Evolutionary conservation across 2,113 vertebrate genomes (phyloP), one percentile per base, ranked within the genome.

Genomic region (Sapayoa aenigma): DNA sequence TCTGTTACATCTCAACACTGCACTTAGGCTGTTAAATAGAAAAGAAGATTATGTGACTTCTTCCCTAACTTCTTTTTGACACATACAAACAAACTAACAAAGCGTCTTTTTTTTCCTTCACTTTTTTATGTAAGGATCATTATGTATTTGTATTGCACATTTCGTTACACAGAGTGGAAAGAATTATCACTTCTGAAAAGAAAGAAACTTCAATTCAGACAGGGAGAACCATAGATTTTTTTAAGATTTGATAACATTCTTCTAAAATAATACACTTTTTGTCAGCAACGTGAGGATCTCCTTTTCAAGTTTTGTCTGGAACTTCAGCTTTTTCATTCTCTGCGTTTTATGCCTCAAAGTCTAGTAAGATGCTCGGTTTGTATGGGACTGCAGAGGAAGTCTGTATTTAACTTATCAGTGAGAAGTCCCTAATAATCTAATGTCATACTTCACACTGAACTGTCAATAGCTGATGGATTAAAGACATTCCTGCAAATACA

Each of bases 381-480:
- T 69, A 27, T 12, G 25, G 4, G 25, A 50, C 16, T 59, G 28
- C 21, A 81, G 30, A 63, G 46, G 27, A 66, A 65, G 24, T 1
- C 10, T 55, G 4, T 33, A 50, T 71, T 86, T 71, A 55, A 66
- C 6, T 2, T n/a, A 30, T 28, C 6, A 35, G 4, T 0, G 0
- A 14, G 10, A 66, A 35, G 7, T 28, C 37, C 12, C 7, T 35
- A 33, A 46, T 28, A 81, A 74, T 42, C 21, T 19, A 67, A 53
- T 50, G 14, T 4, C 6, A 22, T 5, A 2, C 56, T 69, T 46
- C 55, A n/a, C n/a, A 6, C 3, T 52, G 8, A 67, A 35, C 24
- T 77, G 28, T 74, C 25, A 62, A 56, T 9, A 65, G 6, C 3
- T 41, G 6, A 12, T 71, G 30, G 8, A 84, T 72, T 71, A 58